phyloP scores from a whole-genome alignment of 2,797 vertebrate species.

The Pteronotus mesoamericanus region DNA sequence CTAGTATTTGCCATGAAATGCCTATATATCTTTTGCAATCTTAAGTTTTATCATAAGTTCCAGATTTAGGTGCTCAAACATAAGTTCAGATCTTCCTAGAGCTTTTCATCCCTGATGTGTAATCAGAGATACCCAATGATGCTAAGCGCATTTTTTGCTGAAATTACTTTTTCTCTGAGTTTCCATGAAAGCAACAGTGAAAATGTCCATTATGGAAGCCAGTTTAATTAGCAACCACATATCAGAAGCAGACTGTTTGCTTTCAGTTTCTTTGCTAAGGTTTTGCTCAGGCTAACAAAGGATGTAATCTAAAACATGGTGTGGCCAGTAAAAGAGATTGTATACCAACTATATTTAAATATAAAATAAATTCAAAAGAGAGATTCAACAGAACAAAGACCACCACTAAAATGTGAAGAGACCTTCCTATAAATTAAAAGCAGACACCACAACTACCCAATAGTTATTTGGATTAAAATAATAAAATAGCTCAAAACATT shows the following conservation, averaged over 20 bases:
- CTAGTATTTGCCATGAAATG: slow-evolving; percentile 17
- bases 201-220: slow-evolving; percentile 11
- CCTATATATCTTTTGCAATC: not conserved
- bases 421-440: slow-evolving; percentile 27
- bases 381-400: slow-evolving; percentile 40
- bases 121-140: not conserved
- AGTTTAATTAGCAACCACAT: slow-evolving; percentile 37
- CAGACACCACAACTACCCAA: not conserved
- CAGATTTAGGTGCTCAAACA: not conserved
- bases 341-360: not conserved
- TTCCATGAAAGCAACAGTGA: slow-evolving; percentile 34
- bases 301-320: slow-evolving; percentile 10
- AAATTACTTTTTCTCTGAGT: not conserved
- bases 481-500: not conserved
- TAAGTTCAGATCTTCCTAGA: slow-evolving; percentile 7
- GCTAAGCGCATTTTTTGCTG: not conserved
- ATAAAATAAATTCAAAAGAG: not conserved
- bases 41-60: slow-evolving; percentile 26
- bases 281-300: slow-evolving; percentile 30
- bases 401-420: not conserved
- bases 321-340: not conserved
- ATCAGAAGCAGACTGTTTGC: slow-evolving; percentile 18
- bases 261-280: slow-evolving; percentile 51
- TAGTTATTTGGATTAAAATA: slow-evolving; percentile 37
- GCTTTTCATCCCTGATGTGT: not conserved